A percentile compares a stretch with the other conserved stretches of the same genome.
These are phyloP conservation scores for Idaea dimidiata DNA, from an alignment of 2,888 invertebrate genomes.

Conservation along the genomic window DNA sequence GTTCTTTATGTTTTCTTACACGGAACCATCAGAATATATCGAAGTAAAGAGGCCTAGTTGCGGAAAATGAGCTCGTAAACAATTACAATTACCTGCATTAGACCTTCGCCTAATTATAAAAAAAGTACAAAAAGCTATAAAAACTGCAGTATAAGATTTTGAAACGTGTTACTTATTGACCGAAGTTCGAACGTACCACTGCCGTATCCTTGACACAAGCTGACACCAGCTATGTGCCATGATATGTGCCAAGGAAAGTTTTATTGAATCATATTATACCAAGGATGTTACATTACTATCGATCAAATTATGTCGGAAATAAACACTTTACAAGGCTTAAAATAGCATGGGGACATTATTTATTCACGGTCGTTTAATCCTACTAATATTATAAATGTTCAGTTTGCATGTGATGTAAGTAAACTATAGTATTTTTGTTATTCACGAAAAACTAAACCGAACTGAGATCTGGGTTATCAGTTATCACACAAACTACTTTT, in stretches of 20 bases:
- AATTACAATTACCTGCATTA: not conserved
- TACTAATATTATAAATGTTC: no score
- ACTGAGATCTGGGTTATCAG: no score
- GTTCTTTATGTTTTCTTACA: no score
- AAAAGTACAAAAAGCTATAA: not conserved
- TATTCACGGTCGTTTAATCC: not conserved
- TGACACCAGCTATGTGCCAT: conserved; percentile 11
- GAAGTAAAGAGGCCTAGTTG: no score
- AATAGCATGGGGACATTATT: not conserved
- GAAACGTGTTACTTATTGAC: not conserved
- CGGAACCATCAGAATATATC: no score
- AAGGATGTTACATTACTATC: not conserved
- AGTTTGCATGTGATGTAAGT: no score
- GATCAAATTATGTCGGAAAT: not conserved
- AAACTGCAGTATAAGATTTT: no score
- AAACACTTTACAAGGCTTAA: not conserved
- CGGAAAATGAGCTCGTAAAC: no score
- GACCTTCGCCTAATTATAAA: not conserved
- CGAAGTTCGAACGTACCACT: not conserved
- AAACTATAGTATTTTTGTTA: no score
- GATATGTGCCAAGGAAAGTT: conserved; percentile 26
- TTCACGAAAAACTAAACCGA: no score
- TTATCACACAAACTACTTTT: no score
- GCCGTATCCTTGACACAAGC: conserved; percentile 18
- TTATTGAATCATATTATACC: conserved; percentile 1